Evolutionary conservation across 2,888 invertebrate genomes (phyloP), one percentile per base, ranked within the genome.

Genomic region (Nasonovia ribisnigri): DNA sequence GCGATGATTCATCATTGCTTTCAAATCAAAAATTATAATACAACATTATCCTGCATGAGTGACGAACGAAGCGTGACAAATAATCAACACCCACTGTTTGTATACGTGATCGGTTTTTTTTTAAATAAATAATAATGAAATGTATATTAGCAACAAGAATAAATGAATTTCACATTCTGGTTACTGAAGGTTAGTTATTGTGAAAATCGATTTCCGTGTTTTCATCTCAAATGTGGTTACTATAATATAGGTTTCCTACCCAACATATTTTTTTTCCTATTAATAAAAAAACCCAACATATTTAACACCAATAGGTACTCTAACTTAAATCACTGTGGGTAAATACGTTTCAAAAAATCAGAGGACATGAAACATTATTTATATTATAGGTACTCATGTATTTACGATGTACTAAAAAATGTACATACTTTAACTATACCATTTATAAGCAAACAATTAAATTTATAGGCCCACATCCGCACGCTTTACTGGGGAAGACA

Each of bases 401-500:
- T 16, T 77, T 36, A 77, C 8, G 8, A 11, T 8, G 8, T 36
- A 77, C 24, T 77, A 36, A 36, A 77, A 77, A 77, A 36, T 57
- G 8, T 6, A 42, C 20, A 20, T 36, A 77, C 36, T 8, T 77
- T 84, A 84, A 84, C 29, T n/a, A 60, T n/a, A 54, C 20, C 54
- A 54, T 20, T 54, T 54, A 20, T 24, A n/a, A 46, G 29, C 16
- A 43, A 48, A 26, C 48, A 26, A 54, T 84, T 91, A 51, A 84
- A 94, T 94, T 95, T 94, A 95, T 94, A 95, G 95, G 95, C 88
- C 94, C 95, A 42, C 95, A 95, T 92, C 94, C 94, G 42, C 98
- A 98, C 96, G 98, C 98, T 1, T 96, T 98, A 84, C 96, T 98
- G 94, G 98, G 98, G 11, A 98, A 99, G 96, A 98, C 98, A 84